Conservation (phyloP, 2,888 invertebrate species). For the Amblyteles armatorius region DNA sequence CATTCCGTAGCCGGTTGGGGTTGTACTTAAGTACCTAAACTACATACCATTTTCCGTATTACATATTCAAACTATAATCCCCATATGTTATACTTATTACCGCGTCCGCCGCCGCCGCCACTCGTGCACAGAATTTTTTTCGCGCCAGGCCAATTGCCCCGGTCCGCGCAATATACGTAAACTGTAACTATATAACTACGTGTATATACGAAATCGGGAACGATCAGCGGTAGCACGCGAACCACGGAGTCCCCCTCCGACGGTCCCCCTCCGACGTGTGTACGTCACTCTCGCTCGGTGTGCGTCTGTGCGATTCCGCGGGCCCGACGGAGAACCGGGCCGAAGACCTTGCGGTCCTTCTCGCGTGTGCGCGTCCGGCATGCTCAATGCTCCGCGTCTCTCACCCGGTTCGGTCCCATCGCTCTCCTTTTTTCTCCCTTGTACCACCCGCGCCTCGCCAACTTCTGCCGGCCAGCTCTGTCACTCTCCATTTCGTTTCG, state of each 20-base stretch:
- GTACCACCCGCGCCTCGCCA: neutral
- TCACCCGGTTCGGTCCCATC: slow-evolving; percentile 40
- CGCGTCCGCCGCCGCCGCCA: slow-evolving; percentile 3
- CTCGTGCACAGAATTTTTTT: slow-evolving; percentile 55
- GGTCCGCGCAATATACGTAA: slow-evolving; percentile 23
- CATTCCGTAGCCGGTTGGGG: slow-evolving; percentile 28
- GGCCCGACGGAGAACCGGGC: slow-evolving; percentile 5
- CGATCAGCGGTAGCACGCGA: slow-evolving; percentile 55
- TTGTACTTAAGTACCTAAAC: slow-evolving; percentile 46
- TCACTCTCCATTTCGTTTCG: slow-evolving; percentile 79
- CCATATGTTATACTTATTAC: slow-evolving; percentile 50
- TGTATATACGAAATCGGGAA: slow-evolving; percentile 54
- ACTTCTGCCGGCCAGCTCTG: slow-evolving; percentile 25
- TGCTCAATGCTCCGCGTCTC: slow-evolving; percentile 50
- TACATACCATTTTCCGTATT: slow-evolving; percentile 53
- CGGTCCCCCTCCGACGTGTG: slow-evolving; percentile 22
- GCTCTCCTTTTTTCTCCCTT: slow-evolving; percentile 37
- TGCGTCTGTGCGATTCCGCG: slow-evolving; percentile 22
- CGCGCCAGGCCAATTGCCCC: slow-evolving; percentile 44
- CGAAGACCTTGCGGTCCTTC: slow-evolving; percentile 51
- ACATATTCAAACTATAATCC: slow-evolving; percentile 49
- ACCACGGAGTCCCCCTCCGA: slow-evolving; percentile 47
- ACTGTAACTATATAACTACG: slow-evolving; percentile 7
- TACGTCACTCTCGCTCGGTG: slow-evolving; percentile 62
- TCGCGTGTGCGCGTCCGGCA: slow-evolving; percentile 57